These are phyloP conservation scores for Diuraphis noxia DNA, from an alignment of 1,140 invertebrate genomes.

Conservation along the genomic window DNA sequence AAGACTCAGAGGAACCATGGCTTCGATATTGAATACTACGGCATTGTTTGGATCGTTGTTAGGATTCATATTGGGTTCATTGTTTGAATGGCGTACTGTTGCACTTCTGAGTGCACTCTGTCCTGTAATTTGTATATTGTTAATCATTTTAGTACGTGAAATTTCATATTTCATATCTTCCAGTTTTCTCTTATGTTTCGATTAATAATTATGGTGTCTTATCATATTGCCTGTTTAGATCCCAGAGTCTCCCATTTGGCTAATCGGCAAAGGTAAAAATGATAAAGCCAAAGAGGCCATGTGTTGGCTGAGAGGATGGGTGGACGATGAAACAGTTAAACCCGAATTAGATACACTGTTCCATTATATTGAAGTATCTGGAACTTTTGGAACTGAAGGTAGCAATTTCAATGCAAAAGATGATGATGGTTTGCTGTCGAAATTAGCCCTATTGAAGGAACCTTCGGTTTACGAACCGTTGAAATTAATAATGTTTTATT, in stretches of 20 bases:
- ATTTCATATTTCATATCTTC: neutral
- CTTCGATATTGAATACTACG: neutral
- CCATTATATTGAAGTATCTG: slow-evolving; percentile 56
- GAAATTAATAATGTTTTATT: neutral
- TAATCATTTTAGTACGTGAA: slow-evolving; percentile 30
- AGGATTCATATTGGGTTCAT: neutral
- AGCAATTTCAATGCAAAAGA: neutral
- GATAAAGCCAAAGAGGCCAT: slow-evolving; percentile 63
- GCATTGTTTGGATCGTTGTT: neutral
- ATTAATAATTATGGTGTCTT: neutral
- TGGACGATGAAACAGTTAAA: slow-evolving; percentile 60
- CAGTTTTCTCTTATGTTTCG: neutral
- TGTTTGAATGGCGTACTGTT: slow-evolving; percentile 49
- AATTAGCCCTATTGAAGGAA: slow-evolving; percentile 6
- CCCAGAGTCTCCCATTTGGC: slow-evolving; percentile 72
- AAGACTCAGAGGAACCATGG: slow-evolving; percentile 45
- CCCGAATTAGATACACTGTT: slow-evolving; percentile 62
- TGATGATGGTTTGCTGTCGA: neutral
- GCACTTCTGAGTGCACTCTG: slow-evolving; percentile 47
- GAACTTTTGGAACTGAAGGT: neutral
- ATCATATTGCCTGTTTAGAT: slow-evolving; percentile 59
- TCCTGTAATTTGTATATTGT: slow-evolving; percentile 52
- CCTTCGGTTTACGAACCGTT: neutral
- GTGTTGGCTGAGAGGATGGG: slow-evolving; percentile 64
- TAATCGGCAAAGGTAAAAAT: slow-evolving; percentile 62